Evolutionary conservation across 2,113 vertebrate genomes (phyloP).

Genomic region (Pavo muticus): DNA sequence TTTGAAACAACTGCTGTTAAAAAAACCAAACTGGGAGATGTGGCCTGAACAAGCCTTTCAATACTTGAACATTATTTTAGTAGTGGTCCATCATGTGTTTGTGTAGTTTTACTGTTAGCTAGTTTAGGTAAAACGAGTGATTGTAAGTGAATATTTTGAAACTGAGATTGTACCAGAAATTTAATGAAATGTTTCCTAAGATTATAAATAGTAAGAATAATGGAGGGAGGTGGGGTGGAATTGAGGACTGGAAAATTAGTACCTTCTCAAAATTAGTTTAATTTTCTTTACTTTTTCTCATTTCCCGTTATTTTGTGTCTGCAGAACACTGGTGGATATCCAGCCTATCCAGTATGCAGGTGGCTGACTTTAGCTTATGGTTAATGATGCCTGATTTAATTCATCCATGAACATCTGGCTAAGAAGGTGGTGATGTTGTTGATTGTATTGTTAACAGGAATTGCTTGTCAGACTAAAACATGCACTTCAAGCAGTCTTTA

Average conservation of each 20-base stretch:
- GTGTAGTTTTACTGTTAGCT: neutral
- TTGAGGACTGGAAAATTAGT: neutral
- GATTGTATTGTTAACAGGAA: neutral
- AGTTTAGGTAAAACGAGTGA: neutral
- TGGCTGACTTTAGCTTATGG: neutral
- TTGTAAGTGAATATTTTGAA: neutral
- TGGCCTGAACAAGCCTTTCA: neutral
- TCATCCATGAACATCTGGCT: neutral
- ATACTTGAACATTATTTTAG: neutral
- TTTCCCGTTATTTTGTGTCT: neutral
- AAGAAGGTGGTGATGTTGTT: neutral
- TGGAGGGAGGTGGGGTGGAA: too few species aligned
- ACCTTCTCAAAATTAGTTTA: neutral
- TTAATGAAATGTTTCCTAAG: neutral
- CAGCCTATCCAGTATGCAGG: neutral
- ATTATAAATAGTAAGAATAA: neutral
- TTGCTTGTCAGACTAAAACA: neutral
- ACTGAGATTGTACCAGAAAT: neutral
- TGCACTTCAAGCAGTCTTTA: neutral
- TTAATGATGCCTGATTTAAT: neutral
- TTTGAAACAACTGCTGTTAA: neutral
- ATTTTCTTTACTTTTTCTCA: neutral
- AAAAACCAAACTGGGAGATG: neutral
- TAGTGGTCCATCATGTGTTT: neutral
- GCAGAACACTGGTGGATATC: neutral